Evolutionary conservation across 2,888 invertebrate genomes (phyloP).

Genomic region (Nomada fabriciana): DNA sequence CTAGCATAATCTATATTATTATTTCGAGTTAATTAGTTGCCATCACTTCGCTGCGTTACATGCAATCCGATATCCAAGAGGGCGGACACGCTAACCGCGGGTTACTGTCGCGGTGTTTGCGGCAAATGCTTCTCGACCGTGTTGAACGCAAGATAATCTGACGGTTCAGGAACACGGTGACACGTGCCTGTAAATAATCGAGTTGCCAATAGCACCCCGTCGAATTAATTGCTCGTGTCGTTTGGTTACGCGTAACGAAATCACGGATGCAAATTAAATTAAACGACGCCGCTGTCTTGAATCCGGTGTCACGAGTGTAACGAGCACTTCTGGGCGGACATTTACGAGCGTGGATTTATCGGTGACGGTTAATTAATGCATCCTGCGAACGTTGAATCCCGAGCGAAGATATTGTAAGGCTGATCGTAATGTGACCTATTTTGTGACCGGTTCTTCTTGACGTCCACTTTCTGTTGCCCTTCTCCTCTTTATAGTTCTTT

Average conservation of each 20-base stretch:
- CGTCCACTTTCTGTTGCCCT: not conserved
- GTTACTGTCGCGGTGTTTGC: conserved; percentile 40
- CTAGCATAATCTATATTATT: conserved; percentile 35
- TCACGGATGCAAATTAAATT: conserved; percentile 39
- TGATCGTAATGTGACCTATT: not conserved
- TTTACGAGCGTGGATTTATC: not conserved
- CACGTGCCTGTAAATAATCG: conserved; percentile 52
- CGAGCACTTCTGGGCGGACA: not conserved
- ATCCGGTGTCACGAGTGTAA: not conserved
- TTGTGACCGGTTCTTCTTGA: not conserved
- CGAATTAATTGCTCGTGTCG: conserved; percentile 43
- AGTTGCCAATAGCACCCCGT: conserved; percentile 47
- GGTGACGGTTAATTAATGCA: conserved; percentile 11
- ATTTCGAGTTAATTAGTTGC: conserved; percentile 38
- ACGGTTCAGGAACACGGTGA: conserved; percentile 25
- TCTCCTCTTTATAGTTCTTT: not conserved
- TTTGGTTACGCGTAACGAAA: conserved; percentile 30
- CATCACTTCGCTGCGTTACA: conserved; percentile 33
- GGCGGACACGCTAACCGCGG: conserved; percentile 35
- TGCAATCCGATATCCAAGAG: conserved; percentile 36
- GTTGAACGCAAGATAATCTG: conserved; percentile 49
- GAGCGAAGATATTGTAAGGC: not conserved
- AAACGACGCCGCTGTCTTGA: conserved; percentile 15
- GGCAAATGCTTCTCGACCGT: conserved; percentile 43
- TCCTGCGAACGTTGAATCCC: not conserved